Base-by-base conservation (phyloP, 2,888 invertebrate genomes). In the Coecobrya sp. region DNA sequence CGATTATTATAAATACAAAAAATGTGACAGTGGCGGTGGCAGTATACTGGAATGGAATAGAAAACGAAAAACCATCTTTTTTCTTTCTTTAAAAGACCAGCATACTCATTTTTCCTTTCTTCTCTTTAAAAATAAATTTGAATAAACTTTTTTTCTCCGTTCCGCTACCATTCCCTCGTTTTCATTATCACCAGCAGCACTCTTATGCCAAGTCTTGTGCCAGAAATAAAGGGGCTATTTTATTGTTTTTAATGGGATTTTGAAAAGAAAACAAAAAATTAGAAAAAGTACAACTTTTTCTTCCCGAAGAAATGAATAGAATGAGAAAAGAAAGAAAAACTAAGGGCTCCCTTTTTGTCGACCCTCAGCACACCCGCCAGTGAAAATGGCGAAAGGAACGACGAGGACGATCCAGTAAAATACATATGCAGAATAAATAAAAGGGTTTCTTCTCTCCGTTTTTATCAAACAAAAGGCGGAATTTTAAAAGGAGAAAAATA, bases 281-380 rank as follows among this genome's bases (percentile, higher is more conserved):
- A 19, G 55, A 82, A 55, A 49, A 49, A 49, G 22, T 76, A 76
- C 8, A 76, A 49, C 25, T 79, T 79, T 79, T 79, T 16, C 8
- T 52, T 22, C 16, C 79, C 79, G 11, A 25, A 76, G 42, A 3
- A 87, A 73, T 42, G 62, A 88, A 62, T 59, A 27, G 65, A 85
- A 68, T 27, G 16, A 59, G 79, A 52, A 7, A 88, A 81, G 22
- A 79, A 79, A 76, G 52, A n/a, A 25, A 79, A 76, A 76, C 42
- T 86, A 88, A 81, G 88, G 81, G 81, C 22, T 52, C 62, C 27
- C 22, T 88, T 27, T 49, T 81, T 65, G 22, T n/a, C 55, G 36
- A 19, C 55, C 62, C 42, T 82, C 62, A 62, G 52, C n/a, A n/a
- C n/a, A n/a, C 79, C 52, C 13, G 19, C 16, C 0, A 79, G 85